Evolutionary conservation across 1,140 invertebrate species (phyloP), one percentile per base, ranked within the genome.

Genomic region (Euwallacea fornicatus): DNA sequence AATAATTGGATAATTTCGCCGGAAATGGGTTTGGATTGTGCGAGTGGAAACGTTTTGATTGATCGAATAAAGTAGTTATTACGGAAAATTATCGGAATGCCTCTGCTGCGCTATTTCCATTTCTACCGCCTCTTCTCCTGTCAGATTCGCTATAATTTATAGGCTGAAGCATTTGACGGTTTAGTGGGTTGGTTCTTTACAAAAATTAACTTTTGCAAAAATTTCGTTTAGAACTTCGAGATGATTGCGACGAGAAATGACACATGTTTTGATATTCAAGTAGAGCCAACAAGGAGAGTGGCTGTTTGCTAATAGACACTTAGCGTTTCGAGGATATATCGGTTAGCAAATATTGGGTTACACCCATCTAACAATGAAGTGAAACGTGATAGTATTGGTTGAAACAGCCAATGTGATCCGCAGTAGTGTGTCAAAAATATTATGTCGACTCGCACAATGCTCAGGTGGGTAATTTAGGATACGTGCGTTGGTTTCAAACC

Each of bases 231-330:
- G 1, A 33, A 33, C 21, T 33, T 33, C 21, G 21, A 33, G 21
- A 33, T 33, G 21, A 33, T 33, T 50, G 46, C 13, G 9, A 15
- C 16, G 55, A 16, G 55, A 58, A 58, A 58, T 41, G 55, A 33
- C 55, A 58, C 13, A 6, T 58, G 55, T n/a, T 58, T 58, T 41
- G 64, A 56, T 16, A 66, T 55, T 42, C 58, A 68, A 54, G 65
- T 21, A 64, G 69, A 65, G 46, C 16, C 63, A 55, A 66, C 47
- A 66, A 76, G 74, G 55, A 63, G 76, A 78, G 77, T 78, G 75
- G 76, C 77, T 77, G 76, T 78, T 68, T 77, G 77, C 77, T 78
- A 76, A 78, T 77, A 77, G 77, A 78, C 77, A 77, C 76, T 78
- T 78, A 78, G 71, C 73, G 64, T 74, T 75, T 68, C 58, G 56